Evolutionary conservation across 2,113 vertebrate genomes (phyloP).

Genomic region (Apaloderma vittatum): DNA sequence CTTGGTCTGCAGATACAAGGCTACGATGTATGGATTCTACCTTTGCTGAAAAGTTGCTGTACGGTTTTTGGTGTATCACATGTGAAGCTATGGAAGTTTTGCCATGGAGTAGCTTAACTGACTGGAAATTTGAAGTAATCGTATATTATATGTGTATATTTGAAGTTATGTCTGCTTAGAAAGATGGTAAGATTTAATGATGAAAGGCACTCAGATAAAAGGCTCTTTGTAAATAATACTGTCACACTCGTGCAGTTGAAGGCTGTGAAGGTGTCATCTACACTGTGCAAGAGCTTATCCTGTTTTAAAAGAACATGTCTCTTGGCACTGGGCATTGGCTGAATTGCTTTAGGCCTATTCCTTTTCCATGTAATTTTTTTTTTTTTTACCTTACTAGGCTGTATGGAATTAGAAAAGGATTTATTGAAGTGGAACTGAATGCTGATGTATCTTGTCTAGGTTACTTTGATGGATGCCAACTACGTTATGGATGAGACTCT

Average conservation of each 20-base stretch:
- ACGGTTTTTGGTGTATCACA: background rate
- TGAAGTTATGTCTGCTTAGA: background rate
- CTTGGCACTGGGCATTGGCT: background rate
- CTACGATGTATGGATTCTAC: background rate
- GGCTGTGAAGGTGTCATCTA: background rate
- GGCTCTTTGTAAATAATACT: rapidly evolving
- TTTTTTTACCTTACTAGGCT: background rate
- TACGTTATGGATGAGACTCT: constrained; percentile 96
- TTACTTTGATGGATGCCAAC: constrained; percentile 97
- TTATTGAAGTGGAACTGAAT: background rate
- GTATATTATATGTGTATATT: background rate
- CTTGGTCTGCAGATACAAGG: background rate
- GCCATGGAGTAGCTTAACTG: background rate
- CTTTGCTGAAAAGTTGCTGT: background rate
- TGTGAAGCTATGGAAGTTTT: background rate
- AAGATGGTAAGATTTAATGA: background rate
- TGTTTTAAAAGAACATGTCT: background rate
- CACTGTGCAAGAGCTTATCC: background rate
- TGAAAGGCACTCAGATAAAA: background rate
- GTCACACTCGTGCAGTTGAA: background rate
- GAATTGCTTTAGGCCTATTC: background rate
- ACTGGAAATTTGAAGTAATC: background rate
- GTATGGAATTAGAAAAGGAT: background rate
- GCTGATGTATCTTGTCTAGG: constrained; percentile 67
- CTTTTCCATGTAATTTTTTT: background rate